phyloP scores from a whole-genome alignment of 2,888 invertebrate genomes.

The Heteromyza rotundicornis region DNA sequence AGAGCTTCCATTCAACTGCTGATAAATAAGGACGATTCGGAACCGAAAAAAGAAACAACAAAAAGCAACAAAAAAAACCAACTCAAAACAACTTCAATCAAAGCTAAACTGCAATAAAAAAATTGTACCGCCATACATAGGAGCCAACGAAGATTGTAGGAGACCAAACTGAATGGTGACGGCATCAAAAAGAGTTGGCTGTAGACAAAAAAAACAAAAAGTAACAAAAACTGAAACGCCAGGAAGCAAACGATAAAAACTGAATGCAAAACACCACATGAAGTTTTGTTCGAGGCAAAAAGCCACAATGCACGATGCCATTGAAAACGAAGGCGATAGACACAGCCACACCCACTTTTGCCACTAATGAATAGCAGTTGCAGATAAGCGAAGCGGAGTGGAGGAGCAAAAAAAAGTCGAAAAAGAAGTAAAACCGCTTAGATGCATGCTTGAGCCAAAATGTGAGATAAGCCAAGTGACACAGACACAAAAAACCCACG shows the following conservation, averaged over 20 bases:
- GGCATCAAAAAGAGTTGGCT: no score
- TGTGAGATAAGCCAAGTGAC: constrained; percentile 19
- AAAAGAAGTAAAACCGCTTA: background rate
- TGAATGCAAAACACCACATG: background rate
- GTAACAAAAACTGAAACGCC: constrained; percentile 3
- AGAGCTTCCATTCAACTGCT: no score
- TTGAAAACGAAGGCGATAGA: background rate
- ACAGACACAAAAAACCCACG: background rate
- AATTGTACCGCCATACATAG: background rate
- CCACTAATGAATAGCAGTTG: constrained; percentile 27
- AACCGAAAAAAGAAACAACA: no score
- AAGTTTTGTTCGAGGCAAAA: background rate
- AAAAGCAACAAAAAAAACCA: no score
- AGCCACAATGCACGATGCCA: background rate
- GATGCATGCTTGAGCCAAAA: constrained; percentile 23
- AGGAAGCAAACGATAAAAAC: background rate
- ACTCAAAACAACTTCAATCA: background rate
- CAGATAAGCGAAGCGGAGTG: background rate
- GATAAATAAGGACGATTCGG: no score
- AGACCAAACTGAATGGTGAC: no score
- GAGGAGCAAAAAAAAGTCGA: background rate
- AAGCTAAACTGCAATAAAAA: background rate
- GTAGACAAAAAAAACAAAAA: background rate
- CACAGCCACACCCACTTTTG: constrained; percentile 24
- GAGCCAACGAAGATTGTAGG: no score